Evolutionary conservation across 2,888 invertebrate species (phyloP), one percentile per base, ranked within the genome.

Genomic region (Habroteleia sp.): DNA sequence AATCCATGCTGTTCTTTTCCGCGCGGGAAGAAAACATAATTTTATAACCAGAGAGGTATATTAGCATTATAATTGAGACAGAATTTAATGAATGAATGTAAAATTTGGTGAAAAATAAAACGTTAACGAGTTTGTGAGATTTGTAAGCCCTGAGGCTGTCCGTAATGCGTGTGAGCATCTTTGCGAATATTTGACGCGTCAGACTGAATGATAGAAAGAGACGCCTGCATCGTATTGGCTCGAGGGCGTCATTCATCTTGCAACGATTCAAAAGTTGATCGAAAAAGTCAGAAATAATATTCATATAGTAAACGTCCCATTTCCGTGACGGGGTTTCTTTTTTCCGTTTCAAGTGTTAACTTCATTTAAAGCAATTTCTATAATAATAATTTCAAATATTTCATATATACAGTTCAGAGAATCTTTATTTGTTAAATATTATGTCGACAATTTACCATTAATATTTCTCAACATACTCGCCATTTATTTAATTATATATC

Each of bases 171-270:
- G 50, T 42, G 52, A 50, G 52, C 52, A 42, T 63, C 63, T 63
- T 33, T 13, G 23, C 37, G 35, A 52, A 13, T 35, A 31, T 63
- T 52, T 52, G 33, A 25, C 52, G 63, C 50, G 63, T 63, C 63
- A 52, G 33, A 42, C 42, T 16, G 65, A 17, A 54, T 46, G 29
- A 54, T 65, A 37, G 56, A 56, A 44, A 31, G 56, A 66, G 66
- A 50, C 48, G 62, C 50, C 37, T 46, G 66, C 54, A 46, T 54
- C 31, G 54, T 54, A 56, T 66, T 66, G 39, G 66, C 66, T 66
- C 66, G 66, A 46, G 66, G 66, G 66, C 66, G 46, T 39, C 66
- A 56, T 54, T 66, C 65, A 50, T 63, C 62, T 63, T 63, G 48
- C 46, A 44, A 14, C 56, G 60, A 46, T 17, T 41, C 23, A 52